Evolutionary conservation across 92 coral and sea anemone species (phyloP), one percentile per base, ranked within the genome.

Genomic region (Parazoanthus darwini): DNA sequence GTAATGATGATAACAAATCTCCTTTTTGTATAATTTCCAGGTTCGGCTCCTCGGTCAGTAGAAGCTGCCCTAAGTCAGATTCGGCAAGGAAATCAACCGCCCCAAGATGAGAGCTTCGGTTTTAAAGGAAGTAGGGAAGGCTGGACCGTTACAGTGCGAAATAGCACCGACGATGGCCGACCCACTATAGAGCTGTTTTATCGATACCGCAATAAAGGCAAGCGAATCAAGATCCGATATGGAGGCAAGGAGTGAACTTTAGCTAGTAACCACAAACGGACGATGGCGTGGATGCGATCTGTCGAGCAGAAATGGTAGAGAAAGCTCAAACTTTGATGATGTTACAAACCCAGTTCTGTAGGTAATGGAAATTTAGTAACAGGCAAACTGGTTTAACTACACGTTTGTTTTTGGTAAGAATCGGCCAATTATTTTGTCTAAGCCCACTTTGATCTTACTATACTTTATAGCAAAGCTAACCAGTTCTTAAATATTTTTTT

Each of bases 161-260:
- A 72, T 20, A 72, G 77, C 77, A 73, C 39, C 9, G 33, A 79
- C 2, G 66, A 44, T 44, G 59, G 82, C 2, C 82, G 56, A 38
- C 56, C 56, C 14, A 79, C 66, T 5, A 10, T 44, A 25, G 59
- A 54, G 20, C 82, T 54, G 23, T 79, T 79, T 42, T 36, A 43
- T 25, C 48, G 42, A 10, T 36, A 75, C 43, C 22, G 44, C 43
- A 75, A 75, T 8, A 75, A 43, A 29, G 43, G 79, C 79, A 79
- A 79, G 58, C 38, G 77, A 33, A 73, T 73, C 42, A 73, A 73
- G 42, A 73, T 73, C 22, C 44, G 77, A 73, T 73, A 73, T 73
- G 77, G 77, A 8, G 42, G 42, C 38, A 36, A 73, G 42, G n/a
- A 73, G 11, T 44, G 82, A 79, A 54, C 82, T 22, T 15, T 54